These are phyloP conservation scores for Synanthedon formicaeformis DNA, from an alignment of 2,888 invertebrate genomes.

Conservation along the genomic window DNA sequence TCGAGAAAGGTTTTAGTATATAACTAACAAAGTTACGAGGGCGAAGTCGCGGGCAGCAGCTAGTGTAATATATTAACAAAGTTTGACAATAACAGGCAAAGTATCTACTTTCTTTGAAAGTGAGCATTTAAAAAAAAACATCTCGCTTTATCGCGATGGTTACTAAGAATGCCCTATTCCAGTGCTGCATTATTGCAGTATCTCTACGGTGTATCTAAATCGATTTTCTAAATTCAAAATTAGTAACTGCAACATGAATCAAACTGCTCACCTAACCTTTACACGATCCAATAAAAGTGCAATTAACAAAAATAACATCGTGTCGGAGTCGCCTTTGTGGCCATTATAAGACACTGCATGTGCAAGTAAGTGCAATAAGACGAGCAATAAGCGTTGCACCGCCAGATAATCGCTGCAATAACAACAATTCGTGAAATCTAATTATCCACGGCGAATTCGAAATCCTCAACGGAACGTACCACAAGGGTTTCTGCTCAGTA, in stretches of 20 bases:
- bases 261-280: background rate
- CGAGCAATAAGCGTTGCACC: conserved; percentile 31
- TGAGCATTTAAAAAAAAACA: no score
- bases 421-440: conserved; percentile 50
- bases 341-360: conserved; percentile 14
- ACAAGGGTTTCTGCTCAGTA: no score
- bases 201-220: conserved; percentile 9
- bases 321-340: conserved; percentile 22
- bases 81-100: no score
- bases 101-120: no score
- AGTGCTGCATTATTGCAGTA: no score
- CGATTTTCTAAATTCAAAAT: conserved; percentile 15
- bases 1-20: no score
- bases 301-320: conserved; percentile 34
- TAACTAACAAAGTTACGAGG: no score
- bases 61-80: no score
- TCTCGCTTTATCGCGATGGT: no score
- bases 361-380: conserved; percentile 28
- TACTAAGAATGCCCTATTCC: no score
- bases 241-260: background rate
- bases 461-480: conserved; percentile 2
- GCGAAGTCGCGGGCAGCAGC: no score
- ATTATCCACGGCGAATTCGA: conserved; percentile 29
- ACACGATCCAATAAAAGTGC: conserved; percentile 19
- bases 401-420: conserved; percentile 42